Conservation (phyloP, 2,113 vertebrate genomes). For the Chaetodon trifascialis region DNA sequence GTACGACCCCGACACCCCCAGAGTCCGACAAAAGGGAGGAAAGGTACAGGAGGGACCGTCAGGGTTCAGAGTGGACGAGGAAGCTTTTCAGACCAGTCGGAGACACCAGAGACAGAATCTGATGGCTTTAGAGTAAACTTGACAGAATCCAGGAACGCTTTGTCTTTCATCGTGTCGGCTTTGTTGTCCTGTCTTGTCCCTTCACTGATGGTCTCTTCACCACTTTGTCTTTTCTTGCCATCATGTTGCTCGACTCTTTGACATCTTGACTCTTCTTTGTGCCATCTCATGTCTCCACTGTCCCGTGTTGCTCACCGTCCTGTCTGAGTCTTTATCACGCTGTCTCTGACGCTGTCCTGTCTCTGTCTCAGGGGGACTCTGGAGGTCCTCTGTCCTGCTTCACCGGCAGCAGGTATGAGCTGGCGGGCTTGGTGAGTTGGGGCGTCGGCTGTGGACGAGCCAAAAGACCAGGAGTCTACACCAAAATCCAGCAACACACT, state of each 20-base stretch:
- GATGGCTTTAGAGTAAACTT: too few species aligned
- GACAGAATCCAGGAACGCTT: not conserved
- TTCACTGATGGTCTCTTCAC: too few species aligned
- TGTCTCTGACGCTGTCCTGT: not conserved
- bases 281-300: too few species aligned
- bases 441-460: constrained; percentile 87
- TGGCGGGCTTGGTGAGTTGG: constrained; percentile 89
- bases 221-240: too few species aligned
- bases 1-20: constrained; percentile 35
- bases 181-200: too few species aligned
- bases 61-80: not conserved
- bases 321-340: not conserved
- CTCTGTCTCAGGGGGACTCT: constrained; percentile 86
- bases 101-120: too few species aligned
- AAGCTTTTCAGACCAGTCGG: not conserved
- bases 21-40: not conserved
- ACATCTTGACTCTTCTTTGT: too few species aligned
- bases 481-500: constrained; percentile 75
- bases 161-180: too few species aligned
- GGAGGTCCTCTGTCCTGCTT: constrained; percentile 87
- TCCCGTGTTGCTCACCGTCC: not conserved
- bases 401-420: constrained; percentile 64
- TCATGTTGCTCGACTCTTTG: too few species aligned
- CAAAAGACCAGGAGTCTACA: constrained; percentile 87
- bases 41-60: not conserved